Conservation (phyloP, 2,888 invertebrate species). For the Ichneumoninae sp. region DNA sequence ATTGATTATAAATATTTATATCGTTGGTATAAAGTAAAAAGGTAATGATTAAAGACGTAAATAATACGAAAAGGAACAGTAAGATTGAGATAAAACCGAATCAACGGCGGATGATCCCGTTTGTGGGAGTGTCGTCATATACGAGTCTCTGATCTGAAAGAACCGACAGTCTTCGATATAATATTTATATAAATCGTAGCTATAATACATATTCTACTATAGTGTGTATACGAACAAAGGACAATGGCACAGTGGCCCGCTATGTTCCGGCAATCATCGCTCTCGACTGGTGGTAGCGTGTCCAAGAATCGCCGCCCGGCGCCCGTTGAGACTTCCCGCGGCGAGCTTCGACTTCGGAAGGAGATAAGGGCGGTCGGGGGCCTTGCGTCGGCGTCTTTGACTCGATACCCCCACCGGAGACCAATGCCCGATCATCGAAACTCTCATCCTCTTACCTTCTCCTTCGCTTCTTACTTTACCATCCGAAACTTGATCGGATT, state of each 20-base stretch:
- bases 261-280: slow-evolving; percentile 71
- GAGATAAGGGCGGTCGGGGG: slow-evolving; percentile 76
- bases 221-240: slow-evolving; percentile 73
- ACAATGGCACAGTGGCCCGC: slow-evolving; percentile 79
- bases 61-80: neutral
- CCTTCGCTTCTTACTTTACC: slow-evolving; percentile 10
- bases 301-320: slow-evolving; percentile 67
- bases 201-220: slow-evolving; percentile 2
- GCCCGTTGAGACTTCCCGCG: slow-evolving; percentile 78
- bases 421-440: slow-evolving; percentile 59
- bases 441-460: slow-evolving; percentile 50
- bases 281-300: slow-evolving; percentile 64
- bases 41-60: too few relatives aligned
- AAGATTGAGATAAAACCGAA: slow-evolving; percentile 23
- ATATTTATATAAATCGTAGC: slow-evolving; percentile 15
- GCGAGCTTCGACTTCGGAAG: slow-evolving; percentile 79
- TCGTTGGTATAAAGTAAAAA: too few relatives aligned
- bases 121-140: slow-evolving; percentile 7
- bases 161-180: slow-evolving; percentile 11
- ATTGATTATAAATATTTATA: too few relatives aligned
- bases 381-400: slow-evolving; percentile 80
- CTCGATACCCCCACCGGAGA: slow-evolving; percentile 68
- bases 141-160: slow-evolving; percentile 30
- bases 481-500: slow-evolving; percentile 72
- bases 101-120: neutral